Conservation (phyloP, 2,113 vertebrate genomes). For the Gulo gulo region DNA sequence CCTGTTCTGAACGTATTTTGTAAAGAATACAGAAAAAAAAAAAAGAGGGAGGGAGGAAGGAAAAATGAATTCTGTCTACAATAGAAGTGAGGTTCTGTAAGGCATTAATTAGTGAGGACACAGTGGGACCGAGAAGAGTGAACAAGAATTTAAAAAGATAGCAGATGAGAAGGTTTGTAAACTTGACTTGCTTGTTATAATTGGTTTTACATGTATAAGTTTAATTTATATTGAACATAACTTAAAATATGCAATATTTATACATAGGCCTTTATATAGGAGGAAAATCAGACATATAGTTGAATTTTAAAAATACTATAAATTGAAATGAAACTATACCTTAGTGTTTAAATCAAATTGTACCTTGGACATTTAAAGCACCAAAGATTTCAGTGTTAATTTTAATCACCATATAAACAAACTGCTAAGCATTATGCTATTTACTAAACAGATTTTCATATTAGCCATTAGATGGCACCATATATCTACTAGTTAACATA, state of each 20-base stretch:
- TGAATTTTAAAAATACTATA: background rate
- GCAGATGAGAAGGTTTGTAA: background rate
- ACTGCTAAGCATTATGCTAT: background rate
- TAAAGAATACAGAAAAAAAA: background rate
- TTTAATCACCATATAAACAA: background rate
- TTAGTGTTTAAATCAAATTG: background rate
- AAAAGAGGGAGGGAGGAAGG: background rate
- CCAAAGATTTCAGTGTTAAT: background rate
- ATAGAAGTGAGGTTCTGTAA: background rate
- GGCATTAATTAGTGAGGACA: background rate
- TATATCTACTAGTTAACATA: conserved; percentile 23
- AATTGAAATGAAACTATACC: background rate
- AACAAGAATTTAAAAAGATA: background rate
- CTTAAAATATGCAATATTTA: background rate
- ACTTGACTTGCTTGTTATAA: conserved; percentile 2
- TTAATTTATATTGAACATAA: background rate
- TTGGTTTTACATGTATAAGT: background rate
- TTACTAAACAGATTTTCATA: conserved; percentile 26
- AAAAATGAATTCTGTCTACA: background rate
- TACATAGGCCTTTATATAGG: background rate
- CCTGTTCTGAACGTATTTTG: background rate
- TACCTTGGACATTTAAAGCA: background rate
- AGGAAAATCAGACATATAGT: background rate
- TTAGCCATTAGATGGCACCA: conserved; percentile 79
- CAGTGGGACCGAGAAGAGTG: background rate